Evolutionary conservation across 2,113 vertebrate species (phyloP).

Genomic region (Naja naja): DNA sequence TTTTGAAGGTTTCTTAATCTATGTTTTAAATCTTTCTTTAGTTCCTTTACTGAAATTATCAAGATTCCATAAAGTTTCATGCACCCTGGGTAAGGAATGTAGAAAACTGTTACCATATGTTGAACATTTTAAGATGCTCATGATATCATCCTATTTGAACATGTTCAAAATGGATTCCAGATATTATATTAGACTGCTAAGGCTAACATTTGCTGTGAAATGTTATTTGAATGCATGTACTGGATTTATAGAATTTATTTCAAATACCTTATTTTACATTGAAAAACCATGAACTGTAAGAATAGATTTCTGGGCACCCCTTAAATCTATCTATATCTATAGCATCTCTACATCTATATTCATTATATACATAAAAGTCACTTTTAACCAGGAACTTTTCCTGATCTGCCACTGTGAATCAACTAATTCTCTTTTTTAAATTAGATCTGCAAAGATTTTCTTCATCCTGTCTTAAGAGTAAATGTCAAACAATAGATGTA

Average conservation of each 20-base stretch:
- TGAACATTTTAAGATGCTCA: conserved; percentile 52
- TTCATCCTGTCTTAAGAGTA: neutral
- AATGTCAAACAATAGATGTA: neutral
- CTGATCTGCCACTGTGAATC: neutral
- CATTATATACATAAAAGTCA: neutral
- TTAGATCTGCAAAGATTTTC: neutral
- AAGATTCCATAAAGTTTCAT: conserved; percentile 42
- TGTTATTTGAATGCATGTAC: conserved; percentile 18
- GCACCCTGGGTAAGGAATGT: conserved; percentile 42
- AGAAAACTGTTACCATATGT: conserved; percentile 61
- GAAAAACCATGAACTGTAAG: neutral
- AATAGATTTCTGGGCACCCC: neutral
- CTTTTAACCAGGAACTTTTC: neutral
- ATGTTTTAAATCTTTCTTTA: conserved; percentile 22
- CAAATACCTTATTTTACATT: conserved; percentile 14
- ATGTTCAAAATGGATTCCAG: conserved; percentile 66
- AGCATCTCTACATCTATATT: neutral
- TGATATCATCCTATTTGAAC: conserved; percentile 59
- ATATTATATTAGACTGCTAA: conserved; percentile 26
- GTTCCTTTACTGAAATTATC: conserved; percentile 46
- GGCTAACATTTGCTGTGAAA: conserved; percentile 12
- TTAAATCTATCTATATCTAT: neutral
- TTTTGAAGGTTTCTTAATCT: conserved; percentile 42
- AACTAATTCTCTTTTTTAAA: neutral
- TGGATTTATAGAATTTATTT: conserved; percentile 37